Percentiles rank a stretch among this genome's conserved stretches.
Evolutionary conservation across 2,888 invertebrate species (phyloP).

Genomic region (Hydropsyche betteni): DNA sequence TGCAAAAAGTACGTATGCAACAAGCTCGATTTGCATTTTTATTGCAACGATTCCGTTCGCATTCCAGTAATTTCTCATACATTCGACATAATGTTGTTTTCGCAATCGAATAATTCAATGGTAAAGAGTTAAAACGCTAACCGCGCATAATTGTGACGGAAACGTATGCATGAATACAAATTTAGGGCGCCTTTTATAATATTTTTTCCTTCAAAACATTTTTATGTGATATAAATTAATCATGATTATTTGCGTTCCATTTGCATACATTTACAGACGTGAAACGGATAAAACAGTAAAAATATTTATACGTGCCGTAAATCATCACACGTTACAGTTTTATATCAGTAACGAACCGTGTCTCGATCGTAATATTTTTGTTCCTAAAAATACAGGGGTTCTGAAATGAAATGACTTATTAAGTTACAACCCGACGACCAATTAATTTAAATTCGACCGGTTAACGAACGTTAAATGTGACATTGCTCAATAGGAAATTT

Average conservation of each 20-base stretch:
- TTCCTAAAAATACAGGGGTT: background rate
- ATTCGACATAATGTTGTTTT: slow-evolving; percentile 9
- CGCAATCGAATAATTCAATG: slow-evolving; percentile 48
- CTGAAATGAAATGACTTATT: too few species aligned
- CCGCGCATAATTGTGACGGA: too few species aligned
- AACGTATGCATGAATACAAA: background rate
- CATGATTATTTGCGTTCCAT: slow-evolving; percentile 14
- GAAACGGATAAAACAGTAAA: slow-evolving; percentile 19
- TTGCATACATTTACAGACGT: slow-evolving; percentile 21
- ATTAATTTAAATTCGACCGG: too few species aligned
- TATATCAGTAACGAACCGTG: slow-evolving; percentile 25
- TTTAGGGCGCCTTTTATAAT: too few species aligned
- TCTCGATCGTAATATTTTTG: slow-evolving; percentile 19
- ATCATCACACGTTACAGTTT: slow-evolving; percentile 16
- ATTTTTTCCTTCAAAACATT: background rate
- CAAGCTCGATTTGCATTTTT: slow-evolving; percentile 31
- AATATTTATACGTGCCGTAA: slow-evolving; percentile 22
- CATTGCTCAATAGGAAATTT: too few species aligned
- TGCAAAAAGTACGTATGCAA: slow-evolving; percentile 3
- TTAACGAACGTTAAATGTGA: too few species aligned
- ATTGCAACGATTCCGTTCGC: slow-evolving; percentile 34
- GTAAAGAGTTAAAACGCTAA: slow-evolving; percentile 39
- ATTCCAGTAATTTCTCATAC: slow-evolving; percentile 27
- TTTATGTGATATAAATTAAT: slow-evolving; percentile 13
- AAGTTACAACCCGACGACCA: too few species aligned